phyloP scores from a whole-genome alignment of 2,888 invertebrate genomes.

The Lasioglossum vierecki region DNA sequence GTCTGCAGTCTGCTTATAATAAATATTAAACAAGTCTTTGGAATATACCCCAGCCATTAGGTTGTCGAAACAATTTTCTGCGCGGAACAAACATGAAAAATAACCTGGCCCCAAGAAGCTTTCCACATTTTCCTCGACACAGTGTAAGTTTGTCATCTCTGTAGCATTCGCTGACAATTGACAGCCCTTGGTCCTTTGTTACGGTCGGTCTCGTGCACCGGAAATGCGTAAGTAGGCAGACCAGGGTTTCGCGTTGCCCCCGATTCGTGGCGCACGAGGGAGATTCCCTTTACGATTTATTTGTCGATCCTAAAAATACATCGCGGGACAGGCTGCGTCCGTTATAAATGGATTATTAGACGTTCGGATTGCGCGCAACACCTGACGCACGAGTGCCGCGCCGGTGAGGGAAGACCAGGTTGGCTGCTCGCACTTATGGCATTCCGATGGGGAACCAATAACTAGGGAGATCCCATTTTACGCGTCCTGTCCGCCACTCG shows the following conservation, averaged over 20 bases:
- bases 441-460: slow-evolving; percentile 52
- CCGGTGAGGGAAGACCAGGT: slow-evolving; percentile 17
- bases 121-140: not conserved
- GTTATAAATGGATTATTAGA: slow-evolving; percentile 82
- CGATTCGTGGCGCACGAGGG: slow-evolving; percentile 44
- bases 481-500: slow-evolving; percentile 50
- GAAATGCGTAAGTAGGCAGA: slow-evolving; percentile 54
- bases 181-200: slow-evolving; percentile 3
- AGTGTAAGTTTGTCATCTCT: slow-evolving; percentile 5
- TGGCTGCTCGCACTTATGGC: slow-evolving; percentile 47
- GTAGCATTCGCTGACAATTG: slow-evolving; percentile 10
- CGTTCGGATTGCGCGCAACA: slow-evolving; percentile 73
- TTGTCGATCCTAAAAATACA: slow-evolving; percentile 79
- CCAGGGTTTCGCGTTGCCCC: slow-evolving; percentile 23
- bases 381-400: slow-evolving; percentile 62
- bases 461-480: slow-evolving; percentile 66
- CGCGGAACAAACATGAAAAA: not conserved
- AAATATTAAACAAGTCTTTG: not conserved
- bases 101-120: not conserved
- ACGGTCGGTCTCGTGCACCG: slow-evolving; percentile 26
- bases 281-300: slow-evolving; percentile 44
- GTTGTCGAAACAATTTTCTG: not conserved
- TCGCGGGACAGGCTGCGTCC: slow-evolving; percentile 50
- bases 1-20: too few species aligned
- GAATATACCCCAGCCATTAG: not conserved